Conservation (phyloP, 2,113 vertebrate species). For the Corythornis madagascariensis region DNA sequence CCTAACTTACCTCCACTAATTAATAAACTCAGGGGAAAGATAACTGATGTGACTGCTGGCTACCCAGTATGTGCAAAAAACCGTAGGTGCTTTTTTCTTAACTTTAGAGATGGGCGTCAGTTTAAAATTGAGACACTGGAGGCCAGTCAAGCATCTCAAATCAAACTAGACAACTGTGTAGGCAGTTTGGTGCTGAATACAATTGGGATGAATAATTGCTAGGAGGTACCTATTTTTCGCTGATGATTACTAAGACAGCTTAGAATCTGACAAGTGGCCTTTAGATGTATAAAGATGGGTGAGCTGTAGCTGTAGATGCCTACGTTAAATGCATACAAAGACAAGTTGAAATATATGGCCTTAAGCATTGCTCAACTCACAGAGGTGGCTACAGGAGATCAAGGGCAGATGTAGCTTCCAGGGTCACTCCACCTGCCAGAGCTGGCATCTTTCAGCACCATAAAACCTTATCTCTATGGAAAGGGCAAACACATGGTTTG, state of each 20-base stretch:
- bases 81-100: not conserved
- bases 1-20: not conserved
- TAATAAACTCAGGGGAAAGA: not conserved
- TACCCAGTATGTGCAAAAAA: not conserved
- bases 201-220: constrained; percentile 55
- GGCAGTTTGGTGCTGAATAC: constrained; percentile 35
- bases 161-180: constrained; percentile 40
- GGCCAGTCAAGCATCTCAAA: constrained; percentile 47
- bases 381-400: not conserved
- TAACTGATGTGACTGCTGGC: not conserved
- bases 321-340: not conserved
- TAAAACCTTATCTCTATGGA: not conserved
- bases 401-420: not conserved
- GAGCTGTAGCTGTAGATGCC: constrained; percentile 3
- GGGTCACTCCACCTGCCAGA: not conserved
- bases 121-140: constrained; percentile 36
- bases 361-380: not conserved
- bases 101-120: not conserved
- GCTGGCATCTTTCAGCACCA: not conserved
- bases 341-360: not conserved
- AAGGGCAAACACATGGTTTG: not conserved
- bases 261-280: constrained; percentile 49
- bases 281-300: not conserved
- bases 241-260: constrained; percentile 9
- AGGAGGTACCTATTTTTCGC: constrained; percentile 27